Conservation (phyloP, 2,113 vertebrate species). For the Rhea pennata region DNA sequence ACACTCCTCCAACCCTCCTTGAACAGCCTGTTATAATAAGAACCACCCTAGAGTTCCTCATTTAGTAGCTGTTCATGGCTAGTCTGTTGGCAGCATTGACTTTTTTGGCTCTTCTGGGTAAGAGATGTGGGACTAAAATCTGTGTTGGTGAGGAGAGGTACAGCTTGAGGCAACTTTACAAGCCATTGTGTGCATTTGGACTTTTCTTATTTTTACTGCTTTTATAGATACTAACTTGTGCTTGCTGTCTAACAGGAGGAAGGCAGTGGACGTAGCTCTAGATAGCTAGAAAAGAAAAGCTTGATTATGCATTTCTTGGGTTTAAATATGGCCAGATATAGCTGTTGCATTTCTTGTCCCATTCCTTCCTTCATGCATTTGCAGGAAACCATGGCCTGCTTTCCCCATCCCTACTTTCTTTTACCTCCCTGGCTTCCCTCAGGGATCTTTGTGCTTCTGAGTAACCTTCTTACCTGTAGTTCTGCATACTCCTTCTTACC, state of each 20-base stretch:
- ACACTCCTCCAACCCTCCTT: too few species aligned
- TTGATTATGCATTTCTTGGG: background rate
- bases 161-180: background rate
- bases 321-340: background rate
- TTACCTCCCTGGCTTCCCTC: background rate
- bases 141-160: background rate
- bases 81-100: background rate
- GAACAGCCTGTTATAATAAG: background rate
- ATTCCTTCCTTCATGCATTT: background rate
- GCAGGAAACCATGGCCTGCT: background rate
- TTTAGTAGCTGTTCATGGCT: too few species aligned
- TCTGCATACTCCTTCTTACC: background rate
- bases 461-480: background rate
- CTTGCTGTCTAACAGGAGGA: background rate
- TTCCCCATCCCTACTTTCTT: background rate
- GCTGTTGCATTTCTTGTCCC: background rate
- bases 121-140: background rate
- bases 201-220: background rate
- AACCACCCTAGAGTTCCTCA: background rate
- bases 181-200: too few species aligned
- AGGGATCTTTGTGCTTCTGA: background rate
- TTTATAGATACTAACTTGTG: background rate
- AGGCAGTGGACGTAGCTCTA: background rate
- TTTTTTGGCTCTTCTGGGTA: background rate
- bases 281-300: background rate